Percentiles rank a stretch among this genome's conserved stretches.
Evolutionary conservation across 2,888 invertebrate species (phyloP).

Genomic region (Dryocosmus kuriphilus): DNA sequence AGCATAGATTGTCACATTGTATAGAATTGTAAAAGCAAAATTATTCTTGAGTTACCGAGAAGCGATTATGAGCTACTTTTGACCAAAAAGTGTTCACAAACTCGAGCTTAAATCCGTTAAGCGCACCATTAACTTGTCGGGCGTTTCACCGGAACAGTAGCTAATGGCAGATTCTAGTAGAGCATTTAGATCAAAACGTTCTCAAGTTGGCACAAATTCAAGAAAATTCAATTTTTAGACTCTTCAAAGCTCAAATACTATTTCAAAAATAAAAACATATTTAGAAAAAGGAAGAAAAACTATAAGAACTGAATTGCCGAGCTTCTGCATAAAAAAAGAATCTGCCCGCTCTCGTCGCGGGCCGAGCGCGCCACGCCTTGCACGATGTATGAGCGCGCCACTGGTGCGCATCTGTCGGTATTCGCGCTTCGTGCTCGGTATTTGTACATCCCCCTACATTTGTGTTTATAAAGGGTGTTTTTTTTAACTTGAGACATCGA

Average conservation of each 20-base stretch:
- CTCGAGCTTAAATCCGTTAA: slow-evolving; percentile 61
- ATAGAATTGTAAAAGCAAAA: background rate
- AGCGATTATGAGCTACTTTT: slow-evolving; percentile 13
- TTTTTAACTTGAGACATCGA: too few relatives aligned
- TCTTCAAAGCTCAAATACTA: background rate
- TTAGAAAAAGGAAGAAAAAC: background rate
- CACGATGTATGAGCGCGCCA: too few relatives aligned
- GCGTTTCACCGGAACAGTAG: slow-evolving; percentile 60
- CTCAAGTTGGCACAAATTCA: slow-evolving; percentile 38
- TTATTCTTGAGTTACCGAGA: slow-evolving; percentile 23
- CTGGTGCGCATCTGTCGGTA: too few relatives aligned
- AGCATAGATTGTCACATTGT: background rate
- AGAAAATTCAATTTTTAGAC: slow-evolving; percentile 24
- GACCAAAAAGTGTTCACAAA: slow-evolving; percentile 12
- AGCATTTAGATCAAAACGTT: slow-evolving; percentile 37
- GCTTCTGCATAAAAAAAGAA: too few relatives aligned
- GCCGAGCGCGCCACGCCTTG: too few relatives aligned
- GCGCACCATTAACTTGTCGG: slow-evolving; percentile 66
- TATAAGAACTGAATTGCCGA: background rate
- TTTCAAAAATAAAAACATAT: background rate
- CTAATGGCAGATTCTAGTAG: slow-evolving; percentile 58
- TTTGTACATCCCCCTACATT: too few relatives aligned
- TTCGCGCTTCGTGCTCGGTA: too few relatives aligned
- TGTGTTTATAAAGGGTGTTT: too few relatives aligned
- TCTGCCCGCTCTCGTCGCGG: too few relatives aligned